Evolutionary conservation across 2,797 vertebrate species (phyloP).

Genomic region (Pantherophis vulpinus): DNA sequence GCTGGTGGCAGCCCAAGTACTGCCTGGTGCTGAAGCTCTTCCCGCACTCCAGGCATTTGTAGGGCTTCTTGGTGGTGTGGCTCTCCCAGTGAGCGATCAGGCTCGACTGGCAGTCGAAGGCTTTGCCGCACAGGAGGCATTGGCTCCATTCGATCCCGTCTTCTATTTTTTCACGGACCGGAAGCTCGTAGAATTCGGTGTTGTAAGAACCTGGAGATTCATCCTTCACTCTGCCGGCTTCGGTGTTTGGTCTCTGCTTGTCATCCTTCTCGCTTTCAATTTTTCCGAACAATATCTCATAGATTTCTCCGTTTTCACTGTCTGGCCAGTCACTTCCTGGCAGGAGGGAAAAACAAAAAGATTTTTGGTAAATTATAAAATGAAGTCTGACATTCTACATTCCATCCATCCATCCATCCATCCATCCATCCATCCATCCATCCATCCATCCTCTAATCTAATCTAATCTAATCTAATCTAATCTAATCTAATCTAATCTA

Average conservation of each 20-base stretch:
- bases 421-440: no score
- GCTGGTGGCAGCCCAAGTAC: neutral
- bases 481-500: no score
- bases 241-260: neutral
- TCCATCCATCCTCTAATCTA: no score
- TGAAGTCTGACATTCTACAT: neutral
- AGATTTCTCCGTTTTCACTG: neutral
- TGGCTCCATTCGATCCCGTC: neutral
- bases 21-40: neutral
- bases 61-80: neutral
- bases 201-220: neutral
- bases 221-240: neutral
- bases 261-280: neutral
- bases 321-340: neutral
- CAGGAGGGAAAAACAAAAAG: neutral
- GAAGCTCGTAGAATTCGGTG: neutral
- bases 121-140: neutral
- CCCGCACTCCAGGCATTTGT: neutral
- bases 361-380: neutral
- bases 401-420: no score
- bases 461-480: no score
- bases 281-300: neutral
- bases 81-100: neutral
- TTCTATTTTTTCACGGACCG: neutral
- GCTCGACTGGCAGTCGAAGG: neutral